Conservation (phyloP, 2,888 invertebrate genomes). For the Crepidodera aurea region DNA sequence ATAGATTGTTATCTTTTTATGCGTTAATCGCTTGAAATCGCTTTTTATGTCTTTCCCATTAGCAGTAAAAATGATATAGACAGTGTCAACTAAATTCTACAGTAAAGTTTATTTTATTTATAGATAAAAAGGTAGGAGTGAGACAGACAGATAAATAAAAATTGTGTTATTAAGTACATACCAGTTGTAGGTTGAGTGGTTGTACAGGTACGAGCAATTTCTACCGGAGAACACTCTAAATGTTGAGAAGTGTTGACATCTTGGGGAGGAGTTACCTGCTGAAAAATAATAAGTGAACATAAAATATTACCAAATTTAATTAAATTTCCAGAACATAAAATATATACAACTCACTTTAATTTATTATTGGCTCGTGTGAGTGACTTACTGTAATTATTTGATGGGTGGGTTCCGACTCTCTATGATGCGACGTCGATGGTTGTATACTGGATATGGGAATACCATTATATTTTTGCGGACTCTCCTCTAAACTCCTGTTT, state of each 20-base stretch:
- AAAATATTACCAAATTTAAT: too few species aligned
- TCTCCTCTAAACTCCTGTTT: conserved; percentile 51
- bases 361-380: neutral
- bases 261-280: conserved; percentile 43
- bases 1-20: too few species aligned
- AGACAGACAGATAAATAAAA: too few species aligned
- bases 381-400: conserved; percentile 33
- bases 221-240: conserved; percentile 53
- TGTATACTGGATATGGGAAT: conserved; percentile 51
- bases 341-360: too few species aligned
- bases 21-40: too few species aligned
- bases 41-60: too few species aligned
- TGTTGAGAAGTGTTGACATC: conserved; percentile 54
- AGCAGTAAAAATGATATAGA: too few species aligned
- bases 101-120: too few species aligned
- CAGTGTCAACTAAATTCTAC: too few species aligned
- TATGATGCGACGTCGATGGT: conserved; percentile 65
- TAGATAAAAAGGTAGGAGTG: too few species aligned
- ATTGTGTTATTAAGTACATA: too few species aligned
- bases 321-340: too few species aligned
- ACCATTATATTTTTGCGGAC: conserved; percentile 34
- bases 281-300: conserved; percentile 14
- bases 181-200: conserved; percentile 50
- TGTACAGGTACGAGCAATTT: conserved; percentile 56
- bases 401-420: conserved; percentile 54